Percentiles rank a stretch among this genome's conserved stretches.
Evolutionary conservation across 2,888 invertebrate species (phyloP).

Genomic region (Pachliopta kotzebuea): DNA sequence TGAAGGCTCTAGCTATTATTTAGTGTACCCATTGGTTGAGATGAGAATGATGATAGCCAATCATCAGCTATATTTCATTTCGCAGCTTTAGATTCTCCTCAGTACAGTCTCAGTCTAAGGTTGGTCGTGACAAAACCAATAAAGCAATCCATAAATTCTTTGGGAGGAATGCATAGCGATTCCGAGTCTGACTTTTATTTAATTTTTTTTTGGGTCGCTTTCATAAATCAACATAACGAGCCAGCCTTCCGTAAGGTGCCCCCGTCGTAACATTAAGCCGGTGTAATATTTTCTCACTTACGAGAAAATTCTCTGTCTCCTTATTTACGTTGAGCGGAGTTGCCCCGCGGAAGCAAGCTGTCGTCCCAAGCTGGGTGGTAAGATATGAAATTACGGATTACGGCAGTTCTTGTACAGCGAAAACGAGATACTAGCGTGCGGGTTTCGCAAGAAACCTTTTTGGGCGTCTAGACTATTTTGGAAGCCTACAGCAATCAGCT

Average conservation of each 20-base stretch:
- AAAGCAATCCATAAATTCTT: slow-evolving; percentile 51
- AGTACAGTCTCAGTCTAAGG: too few species aligned
- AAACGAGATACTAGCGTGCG: slow-evolving; percentile 15
- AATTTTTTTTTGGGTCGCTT: slow-evolving; percentile 39
- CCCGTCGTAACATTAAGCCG: slow-evolving; percentile 72
- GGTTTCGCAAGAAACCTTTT: not conserved
- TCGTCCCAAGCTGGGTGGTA: slow-evolving; percentile 52
- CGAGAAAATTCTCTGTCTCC: slow-evolving; percentile 73
- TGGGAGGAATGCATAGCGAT: slow-evolving; percentile 53
- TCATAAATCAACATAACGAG: slow-evolving; percentile 78
- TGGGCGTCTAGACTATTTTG: not conserved
- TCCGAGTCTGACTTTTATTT: slow-evolving; percentile 29
- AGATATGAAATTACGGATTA: slow-evolving; percentile 43
- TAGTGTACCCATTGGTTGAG: too few species aligned
- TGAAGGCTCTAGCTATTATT: too few species aligned
- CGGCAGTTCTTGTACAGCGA: slow-evolving; percentile 19
- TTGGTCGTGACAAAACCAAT: slow-evolving; percentile 42
- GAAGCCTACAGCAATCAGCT: not conserved
- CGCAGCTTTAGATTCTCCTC: too few species aligned
- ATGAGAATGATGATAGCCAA: too few species aligned
- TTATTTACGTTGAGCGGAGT: slow-evolving; percentile 65
- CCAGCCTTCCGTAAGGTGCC: slow-evolving; percentile 68
- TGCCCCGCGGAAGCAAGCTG: slow-evolving; percentile 55
- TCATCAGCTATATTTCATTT: not conserved
- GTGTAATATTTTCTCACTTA: slow-evolving; percentile 79